These are phyloP conservation scores for Nymphalis urticae DNA, from an alignment of 2,888 invertebrate genomes.

Conservation along the genomic window DNA sequence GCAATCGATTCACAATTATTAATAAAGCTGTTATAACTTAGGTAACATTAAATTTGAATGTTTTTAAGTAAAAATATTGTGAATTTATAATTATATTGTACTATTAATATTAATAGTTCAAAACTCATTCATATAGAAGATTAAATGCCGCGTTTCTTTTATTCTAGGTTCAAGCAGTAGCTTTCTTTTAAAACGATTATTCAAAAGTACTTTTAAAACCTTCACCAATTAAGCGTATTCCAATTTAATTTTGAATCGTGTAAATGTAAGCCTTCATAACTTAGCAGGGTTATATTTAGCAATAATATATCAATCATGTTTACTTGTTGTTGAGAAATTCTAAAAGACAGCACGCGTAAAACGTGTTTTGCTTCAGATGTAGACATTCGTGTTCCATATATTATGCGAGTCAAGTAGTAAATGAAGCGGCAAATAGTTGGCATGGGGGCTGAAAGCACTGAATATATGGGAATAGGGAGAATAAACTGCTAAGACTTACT, in stretches of 20 bases:
- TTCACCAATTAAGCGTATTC: background rate
- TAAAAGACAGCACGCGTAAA: constrained; percentile 8
- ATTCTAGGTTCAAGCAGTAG: no score
- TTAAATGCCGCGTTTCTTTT: no score
- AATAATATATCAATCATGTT: constrained; percentile 13
- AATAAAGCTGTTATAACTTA: no score
- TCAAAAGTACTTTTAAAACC: no score
- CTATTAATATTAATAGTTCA: no score
- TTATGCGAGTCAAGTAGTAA: constrained; percentile 40
- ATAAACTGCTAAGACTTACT: constrained; percentile 5
- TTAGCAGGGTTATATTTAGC: background rate
- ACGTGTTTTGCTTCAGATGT: constrained; percentile 20
- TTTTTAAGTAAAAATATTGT: no score
- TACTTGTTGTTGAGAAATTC: constrained; percentile 8
- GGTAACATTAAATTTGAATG: no score
- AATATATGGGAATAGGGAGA: constrained; percentile 33
- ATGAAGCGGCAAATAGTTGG: constrained; percentile 44
- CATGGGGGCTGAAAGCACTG: constrained; percentile 35
- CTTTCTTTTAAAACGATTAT: no score
- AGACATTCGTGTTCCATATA: constrained; percentile 33
- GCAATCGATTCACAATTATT: no score
- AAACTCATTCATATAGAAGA: no score
- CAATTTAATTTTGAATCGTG: background rate
- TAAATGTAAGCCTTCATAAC: background rate
- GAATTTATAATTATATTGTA: no score